Base-by-base conservation (phyloP, 2,113 vertebrate species). In the Sebastes fasciatus region DNA sequence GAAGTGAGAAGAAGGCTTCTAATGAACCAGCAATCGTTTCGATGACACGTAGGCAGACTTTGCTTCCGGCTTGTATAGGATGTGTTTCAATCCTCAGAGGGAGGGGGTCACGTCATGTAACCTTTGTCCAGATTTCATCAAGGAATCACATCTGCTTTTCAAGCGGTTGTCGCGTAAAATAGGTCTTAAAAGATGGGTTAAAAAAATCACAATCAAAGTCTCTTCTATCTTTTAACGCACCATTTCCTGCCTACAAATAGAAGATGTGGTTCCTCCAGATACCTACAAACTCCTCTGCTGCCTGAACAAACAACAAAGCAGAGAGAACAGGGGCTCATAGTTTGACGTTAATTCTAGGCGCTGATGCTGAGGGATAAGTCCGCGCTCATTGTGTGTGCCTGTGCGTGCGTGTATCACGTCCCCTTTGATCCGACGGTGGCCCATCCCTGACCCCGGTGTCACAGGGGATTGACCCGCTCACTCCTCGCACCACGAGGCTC, bases 371-470 rank as follows among this genome's bases (percentile, higher is more conserved):
- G 57, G 61, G 49, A 82, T 71, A 83, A 84, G 66, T 69, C 81
- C 57, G 75, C 23, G 51, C 63, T 55, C 72, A 88, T 84, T 85
- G 83, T 89, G 65, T 77, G 67, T 11, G 80, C 2, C 2, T 48
- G 54, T n/a, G 71, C 17, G 54, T 42, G 46, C 1, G 34, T 74
- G 62, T 78, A 72, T 87, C 77, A 80, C 88, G 80, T 89, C 81
- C 81, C 73, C 70, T 93, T 87, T 93, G 91, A 94, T 88, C 87
- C 66, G 17, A 11, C 26, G 21, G 12, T 84, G 93, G 55, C 89
- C 89, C 2, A 62, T 91, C 86, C 91, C 90, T 93, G 93, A 94
- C 92, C 92, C 71, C 21, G 0, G 54, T 64, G 92, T 90, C 88
- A 93, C 60, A 55, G 69, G 86, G 86, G 86, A 89, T 90, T 91